Evolutionary conservation across 1,140 invertebrate species (phyloP), one percentile per base, ranked within the genome.

Genomic region (Apis dorsata): DNA sequence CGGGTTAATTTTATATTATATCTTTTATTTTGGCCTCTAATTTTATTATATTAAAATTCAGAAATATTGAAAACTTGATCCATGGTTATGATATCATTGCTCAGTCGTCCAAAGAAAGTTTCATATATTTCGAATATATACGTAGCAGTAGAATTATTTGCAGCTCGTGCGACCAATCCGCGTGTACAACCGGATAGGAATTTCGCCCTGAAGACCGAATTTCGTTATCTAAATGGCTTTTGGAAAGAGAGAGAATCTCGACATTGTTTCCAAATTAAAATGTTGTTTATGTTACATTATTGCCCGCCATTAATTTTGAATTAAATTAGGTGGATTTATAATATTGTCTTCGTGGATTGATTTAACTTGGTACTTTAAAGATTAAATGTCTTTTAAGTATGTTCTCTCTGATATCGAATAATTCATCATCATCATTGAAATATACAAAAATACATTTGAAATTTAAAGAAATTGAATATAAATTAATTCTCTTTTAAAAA

Each of bases 191-290:
- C 19, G 53, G 51, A 77, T 68, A 66, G 21, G 28, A 44, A 78
- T 79, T 62, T 44, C 57, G 21, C n/a, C 12, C 34, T 3, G 44
- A 69, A 49, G 51, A 51, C 44, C 34, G 9, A 79, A n/a, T 70
- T 79, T 70, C 77, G 34, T 57, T 79, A 65, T 79, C 77, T 69
- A 60, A 59, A 79, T 17, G 34, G 4, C 21, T 34, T 57, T n/a
- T 11, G 3, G 28, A n/a, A 10, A 65, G 34, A 15, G 13, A 15
- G 2, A 34, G 34, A 34, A 34, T 34, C 34, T 34, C 34, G 2
- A 19, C 7, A 12, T 34, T 51, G 28, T n/a, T 34, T n/a, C 0
- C 12, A 1, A 34, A 66, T 77, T 77, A 66, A 66, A 65, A 55
- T 13, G 19, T 55, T 17, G n/a, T 7, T 21, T n/a, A 65, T 7